A percentile compares a stretch with the other conserved stretches of the same genome.
These are phyloP conservation scores for Orientallactaga sibirica DNA, from an alignment of 2,797 vertebrate species.

Conservation along the genomic window DNA sequence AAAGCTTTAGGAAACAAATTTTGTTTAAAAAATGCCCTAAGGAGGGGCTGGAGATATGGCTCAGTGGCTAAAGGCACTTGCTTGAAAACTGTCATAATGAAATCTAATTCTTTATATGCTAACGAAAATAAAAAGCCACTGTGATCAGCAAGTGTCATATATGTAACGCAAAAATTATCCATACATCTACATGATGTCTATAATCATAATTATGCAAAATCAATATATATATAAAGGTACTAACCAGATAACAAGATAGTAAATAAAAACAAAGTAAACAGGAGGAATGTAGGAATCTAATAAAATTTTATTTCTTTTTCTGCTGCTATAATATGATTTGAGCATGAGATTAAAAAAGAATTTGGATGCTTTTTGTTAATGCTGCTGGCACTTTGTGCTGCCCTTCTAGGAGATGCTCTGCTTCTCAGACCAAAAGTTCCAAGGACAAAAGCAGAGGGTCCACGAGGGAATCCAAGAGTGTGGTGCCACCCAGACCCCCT, in stretches of 20 bases:
- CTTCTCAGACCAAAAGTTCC: constrained; percentile 1
- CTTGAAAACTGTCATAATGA: too few species aligned
- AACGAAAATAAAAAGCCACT: neutral
- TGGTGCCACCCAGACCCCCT: neutral
- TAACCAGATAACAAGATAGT: neutral
- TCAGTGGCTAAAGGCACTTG: too few species aligned
- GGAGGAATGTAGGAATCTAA: neutral
- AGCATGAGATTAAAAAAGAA: neutral
- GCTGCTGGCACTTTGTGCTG: neutral
- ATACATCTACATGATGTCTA: neutral
- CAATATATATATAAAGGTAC: neutral
- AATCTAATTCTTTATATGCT: too few species aligned
- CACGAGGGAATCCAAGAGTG: too few species aligned
- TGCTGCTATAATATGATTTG: constrained; percentile 16
- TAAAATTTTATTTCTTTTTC: constrained; percentile 12
- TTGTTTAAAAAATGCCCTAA: too few species aligned
- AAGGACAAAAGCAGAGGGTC: neutral
- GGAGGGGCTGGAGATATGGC: too few species aligned
- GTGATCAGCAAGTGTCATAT: constrained; percentile 9
- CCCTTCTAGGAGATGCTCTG: constrained; percentile 6
- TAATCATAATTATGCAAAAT: constrained; percentile 37
- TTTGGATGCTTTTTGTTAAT: neutral
- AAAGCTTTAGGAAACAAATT: too few species aligned
- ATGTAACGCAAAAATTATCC: neutral
- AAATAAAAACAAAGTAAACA: constrained; percentile 26